Conservation (phyloP, 1,140 invertebrate species). For the Drosophila nigromelanica region DNA sequence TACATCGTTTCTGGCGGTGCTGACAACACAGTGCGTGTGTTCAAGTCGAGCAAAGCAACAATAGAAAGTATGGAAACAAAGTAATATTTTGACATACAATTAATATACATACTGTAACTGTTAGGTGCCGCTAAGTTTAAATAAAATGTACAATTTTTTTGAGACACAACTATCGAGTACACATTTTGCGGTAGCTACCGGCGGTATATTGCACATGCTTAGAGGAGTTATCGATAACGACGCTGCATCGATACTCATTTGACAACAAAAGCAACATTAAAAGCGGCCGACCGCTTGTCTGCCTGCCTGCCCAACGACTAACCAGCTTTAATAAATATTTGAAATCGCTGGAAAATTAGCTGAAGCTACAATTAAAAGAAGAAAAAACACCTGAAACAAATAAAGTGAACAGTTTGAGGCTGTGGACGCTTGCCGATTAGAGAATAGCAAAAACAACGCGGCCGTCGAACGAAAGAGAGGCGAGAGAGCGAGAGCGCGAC, state of each 20-base stretch:
- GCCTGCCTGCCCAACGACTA: conserved; percentile 26
- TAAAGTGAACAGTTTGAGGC: conserved; percentile 10
- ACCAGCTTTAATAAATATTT: conserved; percentile 24
- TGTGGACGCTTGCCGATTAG: conserved; percentile 4
- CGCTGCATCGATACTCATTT: conserved; percentile 41
- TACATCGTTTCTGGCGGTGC: conserved; percentile 95
- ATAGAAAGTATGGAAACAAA: conserved; percentile 59
- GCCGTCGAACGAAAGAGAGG: conserved; percentile 23
- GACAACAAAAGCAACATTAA: conserved; percentile 52
- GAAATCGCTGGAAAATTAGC: conserved; percentile 14
- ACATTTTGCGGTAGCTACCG: conserved; percentile 1
- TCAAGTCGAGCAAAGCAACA: conserved; percentile 87
- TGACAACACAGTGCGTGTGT: conserved; percentile 97
- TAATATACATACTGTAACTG: conserved; percentile 27
- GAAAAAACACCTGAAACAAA: neutral
- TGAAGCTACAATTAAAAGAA: conserved; percentile 4
- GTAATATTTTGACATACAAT: conserved; percentile 26
- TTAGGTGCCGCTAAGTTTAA: conserved; percentile 34
- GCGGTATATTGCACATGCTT: conserved; percentile 33
- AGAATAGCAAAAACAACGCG: conserved; percentile 35
- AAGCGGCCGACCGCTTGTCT: conserved; percentile 54
- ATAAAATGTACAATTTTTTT: conserved; percentile 46
- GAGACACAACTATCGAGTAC: conserved; percentile 14
- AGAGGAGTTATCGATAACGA: conserved; percentile 27
- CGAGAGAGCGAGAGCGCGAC: conserved; percentile 58